Base-by-base conservation (phyloP, 37 sponge, comb jelly and placozoan genomes). In the Dysidea cf. avara region DNA sequence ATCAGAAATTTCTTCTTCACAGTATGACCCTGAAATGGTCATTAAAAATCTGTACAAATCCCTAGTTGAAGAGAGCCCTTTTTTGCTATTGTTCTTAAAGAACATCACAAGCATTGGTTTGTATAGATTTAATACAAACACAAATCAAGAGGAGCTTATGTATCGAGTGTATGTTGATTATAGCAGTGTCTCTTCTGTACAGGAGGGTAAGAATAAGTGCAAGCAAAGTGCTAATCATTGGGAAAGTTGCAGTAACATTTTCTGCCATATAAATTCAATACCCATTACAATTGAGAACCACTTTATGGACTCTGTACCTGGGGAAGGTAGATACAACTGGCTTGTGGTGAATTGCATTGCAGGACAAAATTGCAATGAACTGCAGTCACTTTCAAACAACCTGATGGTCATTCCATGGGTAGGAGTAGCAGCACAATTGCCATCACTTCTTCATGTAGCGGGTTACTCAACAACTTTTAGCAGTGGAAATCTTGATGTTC, bases 341-440 rank as follows among this genome's bases (percentile, higher is more conserved):
- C 69, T 89, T 17, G 53, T 89, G 30, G 30, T 78, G 16, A 82
- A 79, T 68, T 53, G 56, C 14, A 75, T 89, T 39, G 46, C 7
- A 43, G 90, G 89, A 13, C 56, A 34, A 22, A 60, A n/a, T 17
- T 28, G 64, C 47, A 37, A 13, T 13, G 56, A 62, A 1, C 46
- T 77, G 38, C 53, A 24, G 3, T 46, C 50, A 33, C 74, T 72
- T 21, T 56, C 61, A 12, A 60, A 47, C 7, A 67, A 90, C 25
- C 61, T 75, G 37, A 66, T 40, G 9, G 55, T 78, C 26, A 18
- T 84, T 47, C 90, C 90, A 12, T 84, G 90, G 90, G 80, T 84
- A 9, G 90, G 85, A 17, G n/a, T 90, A 55, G 90, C 90, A 66
- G 78, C 79, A 39, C 81, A 60, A 32, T 20, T 84, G 0, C 69